Percentiles rank a stretch among this genome's conserved stretches.
Conservation (phyloP, 1,140 invertebrate species). For the Achroia grisella region DNA sequence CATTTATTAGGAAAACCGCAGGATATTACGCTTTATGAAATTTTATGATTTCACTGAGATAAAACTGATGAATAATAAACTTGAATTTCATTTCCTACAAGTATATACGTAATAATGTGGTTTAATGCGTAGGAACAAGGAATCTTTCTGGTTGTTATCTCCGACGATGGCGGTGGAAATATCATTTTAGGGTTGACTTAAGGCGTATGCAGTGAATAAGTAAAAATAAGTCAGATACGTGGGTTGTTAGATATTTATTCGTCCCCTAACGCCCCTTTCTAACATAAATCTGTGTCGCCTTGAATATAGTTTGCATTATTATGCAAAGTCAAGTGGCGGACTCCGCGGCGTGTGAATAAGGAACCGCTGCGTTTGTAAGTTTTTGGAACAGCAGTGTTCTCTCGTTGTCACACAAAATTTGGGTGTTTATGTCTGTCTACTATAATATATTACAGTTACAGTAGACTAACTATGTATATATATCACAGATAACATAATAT, state of each 20-base stretch:
- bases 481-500: no score
- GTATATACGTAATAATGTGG: slow-evolving; percentile 1
- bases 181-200: no score
- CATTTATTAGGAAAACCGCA: slow-evolving; percentile 55
- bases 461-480: no score
- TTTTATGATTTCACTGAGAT: slow-evolving; percentile 42
- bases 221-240: slow-evolving; percentile 16
- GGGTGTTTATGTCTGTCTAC: no score
- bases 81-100: slow-evolving; percentile 25
- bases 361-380: slow-evolving; percentile 6
- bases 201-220: slow-evolving; percentile 3
- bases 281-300: slow-evolving; percentile 37
- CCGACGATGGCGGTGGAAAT: no score
- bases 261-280: slow-evolving; percentile 27
- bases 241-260: slow-evolving; percentile 32
- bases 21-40: slow-evolving; percentile 56
- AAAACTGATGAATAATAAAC: slow-evolving; percentile 38
- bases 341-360: slow-evolving; percentile 32
- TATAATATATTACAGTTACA: no score
- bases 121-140: neutral
- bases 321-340: slow-evolving; percentile 43
- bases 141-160: neutral
- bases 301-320: slow-evolving; percentile 57
- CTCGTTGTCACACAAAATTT: no score
- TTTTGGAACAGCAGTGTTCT: no score